Percentiles rank a stretch among this genome's conserved stretches.
phyloP scores from a whole-genome alignment of 1,140 invertebrate species.

The Drosophila pectinifera region DNA sequence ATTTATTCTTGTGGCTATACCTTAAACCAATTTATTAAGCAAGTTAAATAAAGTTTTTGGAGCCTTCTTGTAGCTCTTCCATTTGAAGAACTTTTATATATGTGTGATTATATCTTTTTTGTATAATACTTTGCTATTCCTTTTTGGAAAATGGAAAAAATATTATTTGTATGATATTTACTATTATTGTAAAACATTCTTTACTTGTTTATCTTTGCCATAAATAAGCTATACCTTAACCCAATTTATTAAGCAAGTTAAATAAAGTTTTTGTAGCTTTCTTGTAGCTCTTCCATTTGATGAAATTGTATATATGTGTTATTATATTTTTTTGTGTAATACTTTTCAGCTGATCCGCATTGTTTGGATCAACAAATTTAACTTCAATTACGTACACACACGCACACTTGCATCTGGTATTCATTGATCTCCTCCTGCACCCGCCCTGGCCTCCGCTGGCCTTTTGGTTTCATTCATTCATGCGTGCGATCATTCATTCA shows the following conservation, averaged over 20 bases:
- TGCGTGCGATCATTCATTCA: conserved; percentile 46
- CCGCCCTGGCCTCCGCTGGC: no score
- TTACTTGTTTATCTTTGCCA: no score
- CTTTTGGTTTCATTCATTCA: conserved; percentile 49
- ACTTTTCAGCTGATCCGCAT: conserved; percentile 7
- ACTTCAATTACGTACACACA: conserved; percentile 40
- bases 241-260: background rate
- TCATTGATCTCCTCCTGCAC: conserved; percentile 62
- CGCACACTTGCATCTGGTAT: conserved; percentile 37
- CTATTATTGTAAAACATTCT: background rate
- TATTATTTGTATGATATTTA: no score
- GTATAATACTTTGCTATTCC: no score
- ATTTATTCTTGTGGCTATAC: no score
- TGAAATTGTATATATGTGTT: no score
- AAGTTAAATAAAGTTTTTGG: background rate
- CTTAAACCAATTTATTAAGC: background rate
- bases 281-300: background rate
- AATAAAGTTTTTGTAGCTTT: background rate
- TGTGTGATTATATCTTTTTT: no score
- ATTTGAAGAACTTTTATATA: no score
- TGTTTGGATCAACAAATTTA: conserved; percentile 35
- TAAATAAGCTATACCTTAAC: no score
- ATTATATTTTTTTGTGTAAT: background rate
- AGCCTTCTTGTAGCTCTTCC: background rate
- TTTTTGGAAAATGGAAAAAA: no score